Evolutionary conservation across 2,888 invertebrate genomes (phyloP).

Genomic region (Empis stercorea): DNA sequence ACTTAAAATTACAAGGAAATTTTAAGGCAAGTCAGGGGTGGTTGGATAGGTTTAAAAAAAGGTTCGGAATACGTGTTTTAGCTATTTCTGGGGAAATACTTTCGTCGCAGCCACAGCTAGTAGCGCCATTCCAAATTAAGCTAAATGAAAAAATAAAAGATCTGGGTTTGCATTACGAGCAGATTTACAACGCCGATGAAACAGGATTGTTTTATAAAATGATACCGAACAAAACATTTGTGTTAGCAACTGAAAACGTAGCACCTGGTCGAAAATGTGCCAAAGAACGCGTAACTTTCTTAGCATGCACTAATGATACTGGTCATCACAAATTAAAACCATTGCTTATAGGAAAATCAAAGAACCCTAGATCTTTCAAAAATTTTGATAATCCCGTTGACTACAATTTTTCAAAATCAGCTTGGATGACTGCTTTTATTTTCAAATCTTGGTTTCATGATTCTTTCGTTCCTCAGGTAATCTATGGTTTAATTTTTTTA

Average conservation of each 20-base stretch:
- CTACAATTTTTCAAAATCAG: conserved; percentile 7
- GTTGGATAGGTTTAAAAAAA: no score
- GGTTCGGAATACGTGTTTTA: no score
- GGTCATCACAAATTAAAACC: conserved; percentile 15
- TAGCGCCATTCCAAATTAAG: no score
- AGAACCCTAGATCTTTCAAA: no score
- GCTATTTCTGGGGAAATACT: no score
- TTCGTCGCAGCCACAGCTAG: no score
- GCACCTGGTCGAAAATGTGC: conserved; percentile 5
- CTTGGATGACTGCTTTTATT: conserved; percentile 13
- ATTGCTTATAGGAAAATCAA: no score
- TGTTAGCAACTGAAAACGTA: background rate
- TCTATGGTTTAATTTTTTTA: conserved; percentile 11
- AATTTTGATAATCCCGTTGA: conserved; percentile 12
- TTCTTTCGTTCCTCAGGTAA: conserved; percentile 11
- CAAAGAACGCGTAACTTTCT: conserved; percentile 13
- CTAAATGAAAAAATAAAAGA: no score
- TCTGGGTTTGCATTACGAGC: conserved; percentile 3
- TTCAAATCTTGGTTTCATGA: conserved; percentile 14
- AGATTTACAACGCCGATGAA: conserved; percentile 14
- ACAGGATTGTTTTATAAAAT: conserved; percentile 12
- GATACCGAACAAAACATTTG: conserved; percentile 9
- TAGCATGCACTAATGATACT: conserved; percentile 14
- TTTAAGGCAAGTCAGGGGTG: no score
- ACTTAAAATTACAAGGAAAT: no score